Conservation (phyloP, 2,113 vertebrate species). For the Perca flavescens region DNA sequence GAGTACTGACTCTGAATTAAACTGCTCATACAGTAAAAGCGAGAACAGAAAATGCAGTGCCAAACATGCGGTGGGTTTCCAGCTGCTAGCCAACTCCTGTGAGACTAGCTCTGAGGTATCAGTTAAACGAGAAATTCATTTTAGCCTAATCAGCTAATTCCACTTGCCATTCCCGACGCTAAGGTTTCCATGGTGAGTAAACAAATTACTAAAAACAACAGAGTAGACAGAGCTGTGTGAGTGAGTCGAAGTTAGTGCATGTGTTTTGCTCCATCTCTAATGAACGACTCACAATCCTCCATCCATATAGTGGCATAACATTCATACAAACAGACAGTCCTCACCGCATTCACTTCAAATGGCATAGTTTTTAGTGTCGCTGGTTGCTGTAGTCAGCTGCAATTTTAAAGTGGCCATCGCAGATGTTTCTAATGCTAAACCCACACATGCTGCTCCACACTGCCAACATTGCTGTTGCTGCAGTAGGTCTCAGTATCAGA, state of each 20-base stretch:
- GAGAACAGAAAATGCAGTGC: conserved; percentile 36
- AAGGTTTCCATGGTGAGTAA: conserved; percentile 71
- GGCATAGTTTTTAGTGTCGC: conserved; percentile 29
- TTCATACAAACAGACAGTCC: conserved; percentile 68
- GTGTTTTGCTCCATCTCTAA: conserved; percentile 51
- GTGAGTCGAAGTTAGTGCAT: conserved; percentile 21
- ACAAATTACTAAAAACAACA: conserved; percentile 56
- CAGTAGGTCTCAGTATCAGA: conserved; percentile 52
- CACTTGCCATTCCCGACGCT: conserved; percentile 46
- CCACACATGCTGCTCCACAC: conserved; percentile 52
- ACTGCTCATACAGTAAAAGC: conserved; percentile 41
- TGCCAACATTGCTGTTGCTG: conserved; percentile 58
- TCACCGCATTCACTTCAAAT: conserved; percentile 60
- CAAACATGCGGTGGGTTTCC: conserved; percentile 57
- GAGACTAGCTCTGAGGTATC: conserved; percentile 51
- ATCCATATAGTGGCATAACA: conserved; percentile 69
- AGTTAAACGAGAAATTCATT: conserved; percentile 61
- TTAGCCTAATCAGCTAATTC: conserved; percentile 73
- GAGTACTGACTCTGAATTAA: conserved; percentile 42
- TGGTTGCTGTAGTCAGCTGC: conserved; percentile 50
- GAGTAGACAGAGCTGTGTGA: conserved; percentile 27
- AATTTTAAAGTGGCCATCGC: conserved; percentile 58
- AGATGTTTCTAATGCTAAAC: conserved; percentile 77
- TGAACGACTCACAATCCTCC: conserved; percentile 49
- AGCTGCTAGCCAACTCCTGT: conserved; percentile 55